Base-by-base conservation (phyloP, 53 echinoderm and acorn worm genomes). In the Echinarachnius parma region DNA sequence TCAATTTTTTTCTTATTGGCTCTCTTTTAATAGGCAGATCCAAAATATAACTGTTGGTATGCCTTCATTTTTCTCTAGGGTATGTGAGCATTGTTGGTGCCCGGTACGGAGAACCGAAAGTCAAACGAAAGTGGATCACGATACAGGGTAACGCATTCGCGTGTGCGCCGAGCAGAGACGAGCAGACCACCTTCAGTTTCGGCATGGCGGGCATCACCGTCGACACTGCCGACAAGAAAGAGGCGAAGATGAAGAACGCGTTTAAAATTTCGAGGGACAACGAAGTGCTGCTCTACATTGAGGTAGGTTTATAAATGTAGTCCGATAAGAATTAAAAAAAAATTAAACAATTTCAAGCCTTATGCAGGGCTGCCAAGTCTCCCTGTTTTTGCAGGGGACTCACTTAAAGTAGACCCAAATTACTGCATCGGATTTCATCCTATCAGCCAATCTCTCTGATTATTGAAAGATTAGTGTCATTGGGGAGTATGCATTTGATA, bases 211-310 rank as follows among this genome's bases (percentile, higher is more conserved):
- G 74, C 8, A 56, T 56, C 14, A 22, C 55, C 21, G 33, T 72
- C 4, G 57, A 34, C 11, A 35, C 35, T 0, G 74, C 74, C 20
- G 74, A 72, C 14, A 72, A 72, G 74, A 72, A 72, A 18, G 74
- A 72, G 23, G 74, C 56, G 35, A 72, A 72, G 74, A 72, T 72
- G 74, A 72, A 72, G 36, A 57, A 57, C 4, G 74, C 74, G 32
- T 72, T 72, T 42, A 72, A 72, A 37, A 55, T 72, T 37, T 56
- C 9, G 8, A 39, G 56, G 39, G 74, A 72, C 14, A 57, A 57
- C 27, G 74, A 54, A 8, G 28, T 39, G 5, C 39, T 27, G 9
- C 35, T 72, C 11, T 72, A 28, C 34, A 72, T 72, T 14, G 74
- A 72, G 57, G 74, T 72, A 24, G n/a, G n/a, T n/a, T n/a, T n/a